Evolutionary conservation across 2,113 vertebrate genomes (phyloP).

Genomic region (Struthio camelus): DNA sequence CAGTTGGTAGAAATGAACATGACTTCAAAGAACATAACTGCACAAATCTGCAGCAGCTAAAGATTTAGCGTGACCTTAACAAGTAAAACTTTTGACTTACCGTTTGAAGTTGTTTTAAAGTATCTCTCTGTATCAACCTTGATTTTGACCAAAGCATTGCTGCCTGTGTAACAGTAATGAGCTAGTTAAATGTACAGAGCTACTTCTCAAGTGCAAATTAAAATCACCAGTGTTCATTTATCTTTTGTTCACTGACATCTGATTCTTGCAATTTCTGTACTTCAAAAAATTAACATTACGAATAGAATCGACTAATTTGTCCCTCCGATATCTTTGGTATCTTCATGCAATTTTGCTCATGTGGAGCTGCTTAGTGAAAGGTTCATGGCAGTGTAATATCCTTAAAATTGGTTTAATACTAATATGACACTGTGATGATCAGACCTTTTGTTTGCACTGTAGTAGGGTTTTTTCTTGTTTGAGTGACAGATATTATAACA

Average conservation of each 20-base stretch:
- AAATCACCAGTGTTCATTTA: background rate
- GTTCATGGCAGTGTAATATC: background rate
- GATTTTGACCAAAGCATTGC: background rate
- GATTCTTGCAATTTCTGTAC: background rate
- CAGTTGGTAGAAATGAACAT: background rate
- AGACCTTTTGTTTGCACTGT: background rate
- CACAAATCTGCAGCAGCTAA: background rate
- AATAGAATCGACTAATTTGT: background rate
- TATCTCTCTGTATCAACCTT: background rate
- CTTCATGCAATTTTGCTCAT: background rate
- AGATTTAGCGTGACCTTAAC: background rate
- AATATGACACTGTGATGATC: background rate
- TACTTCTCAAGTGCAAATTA: background rate
- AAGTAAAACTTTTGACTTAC: background rate
- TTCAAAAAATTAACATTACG: background rate
- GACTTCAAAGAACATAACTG: background rate
- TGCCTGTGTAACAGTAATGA: background rate
- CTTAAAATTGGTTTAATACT: background rate
- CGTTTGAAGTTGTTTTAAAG: background rate
- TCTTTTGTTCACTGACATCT: background rate
- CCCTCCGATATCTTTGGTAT: background rate
- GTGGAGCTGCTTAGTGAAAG: background rate
- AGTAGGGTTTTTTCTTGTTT: background rate
- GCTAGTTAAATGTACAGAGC: background rate
- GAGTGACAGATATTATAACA: background rate